These are phyloP conservation scores for Caenorhabditis remanei DNA, from an alignment of 1,140 invertebrate species.

Conservation along the genomic window DNA sequence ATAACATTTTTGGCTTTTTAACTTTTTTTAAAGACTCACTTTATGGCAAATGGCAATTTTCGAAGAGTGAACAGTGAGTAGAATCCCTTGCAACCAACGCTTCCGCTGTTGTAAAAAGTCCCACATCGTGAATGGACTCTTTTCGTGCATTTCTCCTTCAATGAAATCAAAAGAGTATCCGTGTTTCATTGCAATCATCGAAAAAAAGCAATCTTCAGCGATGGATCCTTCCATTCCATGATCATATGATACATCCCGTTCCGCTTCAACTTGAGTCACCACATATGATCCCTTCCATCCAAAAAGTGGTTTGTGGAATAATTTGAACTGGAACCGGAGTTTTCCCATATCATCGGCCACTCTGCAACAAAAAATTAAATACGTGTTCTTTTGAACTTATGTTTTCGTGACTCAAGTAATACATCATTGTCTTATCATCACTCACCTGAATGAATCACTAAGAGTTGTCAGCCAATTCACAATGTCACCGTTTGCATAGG, in stretches of 20 bases:
- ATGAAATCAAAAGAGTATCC: slow-evolving; percentile 87
- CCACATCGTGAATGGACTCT: slow-evolving; percentile 93
- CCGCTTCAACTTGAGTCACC: slow-evolving; percentile 87
- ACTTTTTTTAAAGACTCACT: slow-evolving; percentile 81
- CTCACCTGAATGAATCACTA: slow-evolving; percentile 89
- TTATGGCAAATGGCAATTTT: slow-evolving; percentile 79
- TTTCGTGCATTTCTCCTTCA: slow-evolving; percentile 95
- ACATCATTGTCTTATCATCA: neutral
- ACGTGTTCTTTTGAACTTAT: neutral
- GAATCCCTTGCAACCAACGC: slow-evolving; percentile 94
- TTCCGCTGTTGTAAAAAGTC: slow-evolving; percentile 96
- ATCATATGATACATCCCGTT: slow-evolving; percentile 91
- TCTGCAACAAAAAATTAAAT: slow-evolving; percentile 64
- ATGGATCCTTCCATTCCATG: slow-evolving; percentile 94
- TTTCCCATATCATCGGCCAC: slow-evolving; percentile 95
- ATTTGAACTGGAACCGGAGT: slow-evolving; percentile 89
- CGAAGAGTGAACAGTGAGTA: slow-evolving; percentile 87
- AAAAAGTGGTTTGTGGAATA: slow-evolving; percentile 94
- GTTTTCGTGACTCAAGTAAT: neutral
- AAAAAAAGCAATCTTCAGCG: slow-evolving; percentile 97
- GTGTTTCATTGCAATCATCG: slow-evolving; percentile 85
- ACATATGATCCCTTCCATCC: slow-evolving; percentile 98
- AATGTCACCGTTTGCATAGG: slow-evolving; percentile 90
- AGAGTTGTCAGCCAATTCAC: slow-evolving; percentile 97
- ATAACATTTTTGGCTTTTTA: neutral